Evolutionary conservation across 2,113 vertebrate genomes (phyloP).

Genomic region (Chaetodon trifascialis): DNA sequence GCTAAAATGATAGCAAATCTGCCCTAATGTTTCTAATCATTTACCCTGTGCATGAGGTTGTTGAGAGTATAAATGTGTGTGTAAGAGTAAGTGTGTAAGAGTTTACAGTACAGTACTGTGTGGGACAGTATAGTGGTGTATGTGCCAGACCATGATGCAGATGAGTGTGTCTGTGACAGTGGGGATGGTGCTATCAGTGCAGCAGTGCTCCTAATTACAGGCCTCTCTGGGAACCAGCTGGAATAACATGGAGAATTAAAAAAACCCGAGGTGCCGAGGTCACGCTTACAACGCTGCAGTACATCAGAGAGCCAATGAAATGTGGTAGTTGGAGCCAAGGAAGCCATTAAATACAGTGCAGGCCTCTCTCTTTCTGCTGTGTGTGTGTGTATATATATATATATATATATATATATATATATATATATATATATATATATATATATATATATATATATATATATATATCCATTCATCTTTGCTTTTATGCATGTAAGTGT

Average conservation of each 20-base stretch:
- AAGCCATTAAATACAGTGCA: slow-evolving; percentile 28
- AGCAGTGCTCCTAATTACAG: slow-evolving; percentile 39
- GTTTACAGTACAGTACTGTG: neutral
- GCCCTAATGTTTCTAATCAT: no score
- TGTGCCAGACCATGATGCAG: neutral
- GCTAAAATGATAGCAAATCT: no score
- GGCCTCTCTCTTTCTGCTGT: slow-evolving; percentile 10
- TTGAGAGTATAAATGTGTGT: neutral
- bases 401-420: neutral
- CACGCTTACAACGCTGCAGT: slow-evolving; percentile 42
- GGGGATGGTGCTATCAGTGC: neutral
- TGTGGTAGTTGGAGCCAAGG: neutral
- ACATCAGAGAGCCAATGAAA: slow-evolving; percentile 20
- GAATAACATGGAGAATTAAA: slow-evolving; percentile 38
- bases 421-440: neutral
- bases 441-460: no score
- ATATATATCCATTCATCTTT: slow-evolving; percentile 27
- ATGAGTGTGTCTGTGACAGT: neutral
- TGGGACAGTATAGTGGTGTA: neutral
- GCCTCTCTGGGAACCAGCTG: slow-evolving; percentile 29
- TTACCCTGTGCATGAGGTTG: no score
- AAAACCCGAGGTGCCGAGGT: slow-evolving; percentile 33
- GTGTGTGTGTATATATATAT: neutral
- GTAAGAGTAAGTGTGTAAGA: neutral
- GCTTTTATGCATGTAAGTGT: slow-evolving; percentile 40